Conservation (phyloP, 2,113 vertebrate species). For the Daubentonia madagascariensis region DNA sequence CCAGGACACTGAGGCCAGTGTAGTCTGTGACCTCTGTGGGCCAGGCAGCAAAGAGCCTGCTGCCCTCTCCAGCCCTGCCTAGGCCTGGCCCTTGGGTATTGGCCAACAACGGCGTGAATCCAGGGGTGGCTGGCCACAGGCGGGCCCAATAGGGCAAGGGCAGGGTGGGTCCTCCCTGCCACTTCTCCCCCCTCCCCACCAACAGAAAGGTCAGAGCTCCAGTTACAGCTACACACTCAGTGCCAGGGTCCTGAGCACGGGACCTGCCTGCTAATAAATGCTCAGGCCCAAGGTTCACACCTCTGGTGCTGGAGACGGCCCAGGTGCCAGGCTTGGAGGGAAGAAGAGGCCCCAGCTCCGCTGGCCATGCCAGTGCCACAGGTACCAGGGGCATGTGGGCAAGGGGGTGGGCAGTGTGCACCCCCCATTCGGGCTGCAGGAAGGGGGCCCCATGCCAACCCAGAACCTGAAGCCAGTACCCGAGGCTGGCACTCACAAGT, state of each 20-base stretch:
- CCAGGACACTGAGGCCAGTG: not conserved
- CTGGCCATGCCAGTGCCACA: accelerated
- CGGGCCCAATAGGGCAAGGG: not conserved
- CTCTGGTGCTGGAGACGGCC: not conserved
- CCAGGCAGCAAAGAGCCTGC: not conserved
- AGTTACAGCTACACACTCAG: not conserved
- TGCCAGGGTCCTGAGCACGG: not conserved
- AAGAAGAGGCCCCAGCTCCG: not conserved
- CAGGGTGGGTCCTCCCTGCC: not conserved
- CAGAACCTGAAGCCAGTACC: not conserved
- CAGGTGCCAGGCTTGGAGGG: not conserved
- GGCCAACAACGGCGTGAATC: not conserved
- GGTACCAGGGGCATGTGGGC: not conserved
- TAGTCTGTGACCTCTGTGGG: not conserved
- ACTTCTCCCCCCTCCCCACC: not conserved
- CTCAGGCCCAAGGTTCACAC: not conserved
- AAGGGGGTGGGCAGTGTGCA: not conserved
- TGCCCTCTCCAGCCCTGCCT: not conserved
- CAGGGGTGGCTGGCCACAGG: not conserved
- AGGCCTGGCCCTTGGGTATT: not conserved
- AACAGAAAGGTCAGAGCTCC: constrained; percentile 43
- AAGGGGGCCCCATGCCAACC: not conserved
- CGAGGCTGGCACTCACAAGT: constrained; percentile 91
- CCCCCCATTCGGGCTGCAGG: not conserved
- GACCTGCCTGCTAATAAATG: not conserved